These are phyloP conservation scores for Aythya baeri DNA, from an alignment of 2,113 vertebrate species.

Conservation along the genomic window DNA sequence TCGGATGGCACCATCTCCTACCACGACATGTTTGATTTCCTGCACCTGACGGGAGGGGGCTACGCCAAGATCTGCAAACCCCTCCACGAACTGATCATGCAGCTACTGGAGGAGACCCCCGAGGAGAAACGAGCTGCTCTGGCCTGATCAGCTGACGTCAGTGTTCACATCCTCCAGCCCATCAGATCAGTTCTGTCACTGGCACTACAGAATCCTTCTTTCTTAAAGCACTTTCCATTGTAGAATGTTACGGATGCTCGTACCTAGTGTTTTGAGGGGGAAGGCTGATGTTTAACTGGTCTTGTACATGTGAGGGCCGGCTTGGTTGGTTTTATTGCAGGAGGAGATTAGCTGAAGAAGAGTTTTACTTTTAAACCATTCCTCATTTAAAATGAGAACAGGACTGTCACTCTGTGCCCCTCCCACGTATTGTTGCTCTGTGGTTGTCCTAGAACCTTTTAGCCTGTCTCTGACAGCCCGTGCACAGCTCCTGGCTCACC, in stretches of 20 bases:
- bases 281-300: constrained; percentile 69
- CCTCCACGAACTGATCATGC: constrained; percentile 96
- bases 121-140: constrained; percentile 92
- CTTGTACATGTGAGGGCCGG: constrained; percentile 51
- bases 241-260: constrained; percentile 77
- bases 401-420: constrained; percentile 64
- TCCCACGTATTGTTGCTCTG: constrained; percentile 56
- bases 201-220: constrained; percentile 82
- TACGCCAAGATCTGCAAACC: constrained; percentile 90
- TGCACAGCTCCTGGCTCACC: constrained; percentile 26
- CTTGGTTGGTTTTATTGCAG: constrained; percentile 66
- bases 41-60: constrained; percentile 92
- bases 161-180: constrained; percentile 63
- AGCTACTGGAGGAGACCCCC: constrained; percentile 95
- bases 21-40: constrained; percentile 98
- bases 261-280: constrained; percentile 79
- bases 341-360: constrained; percentile 70
- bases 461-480: constrained; percentile 16
- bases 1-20: constrained; percentile 91
- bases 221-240: constrained; percentile 82
- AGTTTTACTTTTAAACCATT: constrained; percentile 72
- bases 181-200: constrained; percentile 78
- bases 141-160: constrained; percentile 80
- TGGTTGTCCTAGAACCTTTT: constrained; percentile 61
- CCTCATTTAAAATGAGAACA: constrained; percentile 65